These are phyloP conservation scores for Trichopria drosophilae DNA, from an alignment of 2,888 invertebrate genomes.

Conservation along the genomic window DNA sequence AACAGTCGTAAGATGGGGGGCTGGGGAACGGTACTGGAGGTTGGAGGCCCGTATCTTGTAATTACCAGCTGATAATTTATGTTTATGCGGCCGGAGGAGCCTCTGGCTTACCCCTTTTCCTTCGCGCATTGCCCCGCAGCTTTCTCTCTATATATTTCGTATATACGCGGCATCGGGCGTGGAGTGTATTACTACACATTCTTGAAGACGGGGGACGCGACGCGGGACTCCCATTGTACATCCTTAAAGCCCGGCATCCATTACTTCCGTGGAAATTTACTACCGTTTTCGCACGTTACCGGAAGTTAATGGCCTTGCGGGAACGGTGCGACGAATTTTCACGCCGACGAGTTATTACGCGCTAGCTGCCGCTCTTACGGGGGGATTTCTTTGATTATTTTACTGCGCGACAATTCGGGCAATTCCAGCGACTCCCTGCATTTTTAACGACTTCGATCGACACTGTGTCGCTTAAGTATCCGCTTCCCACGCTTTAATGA, in stretches of 20 bases:
- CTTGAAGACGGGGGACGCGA: conserved; percentile 44
- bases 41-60: conserved; percentile 53
- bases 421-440: too few species aligned
- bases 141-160: not conserved
- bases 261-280: conserved; percentile 53
- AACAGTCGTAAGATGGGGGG: conserved; percentile 27
- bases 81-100: conserved; percentile 55
- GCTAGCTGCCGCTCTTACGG: not conserved
- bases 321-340: conserved; percentile 40
- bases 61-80: conserved; percentile 60
- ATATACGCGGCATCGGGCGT: conserved; percentile 35
- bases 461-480: too few species aligned
- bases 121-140: conserved; percentile 15
- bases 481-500: too few species aligned
- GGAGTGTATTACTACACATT: conserved; percentile 56
- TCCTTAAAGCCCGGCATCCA: conserved; percentile 53
- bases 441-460: too few species aligned
- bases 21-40: conserved; percentile 16
- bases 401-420: too few species aligned
- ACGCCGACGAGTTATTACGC: conserved; percentile 16
- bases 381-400: too few species aligned
- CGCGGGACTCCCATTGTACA: conserved; percentile 39
- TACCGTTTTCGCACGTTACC: conserved; percentile 56
- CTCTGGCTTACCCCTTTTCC: conserved; percentile 54
- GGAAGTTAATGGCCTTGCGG: conserved; percentile 49